Percentiles rank a stretch among this genome's conserved stretches.
Evolutionary conservation across 2,113 vertebrate genomes (phyloP).

Genomic region (Ranitomeya imitator): DNA sequence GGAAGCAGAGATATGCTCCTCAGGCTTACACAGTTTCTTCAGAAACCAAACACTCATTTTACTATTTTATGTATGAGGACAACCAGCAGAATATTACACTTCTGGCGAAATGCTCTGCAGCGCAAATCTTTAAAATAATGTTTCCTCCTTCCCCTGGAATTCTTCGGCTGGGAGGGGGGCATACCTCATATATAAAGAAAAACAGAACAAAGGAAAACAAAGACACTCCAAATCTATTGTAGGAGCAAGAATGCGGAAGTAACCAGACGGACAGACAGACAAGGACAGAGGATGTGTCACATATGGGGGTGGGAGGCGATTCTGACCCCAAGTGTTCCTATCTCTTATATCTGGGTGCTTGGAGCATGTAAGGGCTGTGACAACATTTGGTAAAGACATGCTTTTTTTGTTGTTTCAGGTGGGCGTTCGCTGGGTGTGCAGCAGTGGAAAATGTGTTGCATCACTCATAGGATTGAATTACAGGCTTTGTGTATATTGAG

Average conservation of each 20-base stretch:
- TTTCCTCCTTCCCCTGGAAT: conserved; percentile 2
- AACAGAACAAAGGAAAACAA: conserved; percentile 1
- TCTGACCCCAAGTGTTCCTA: neutral
- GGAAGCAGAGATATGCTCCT: neutral
- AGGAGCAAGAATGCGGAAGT: conserved; percentile 38
- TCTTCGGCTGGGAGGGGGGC: neutral
- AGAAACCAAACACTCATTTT: neutral
- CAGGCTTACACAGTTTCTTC: neutral
- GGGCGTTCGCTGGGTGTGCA: neutral
- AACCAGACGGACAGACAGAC: neutral
- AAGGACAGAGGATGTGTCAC: neutral
- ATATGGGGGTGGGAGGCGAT: neutral
- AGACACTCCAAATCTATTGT: neutral
- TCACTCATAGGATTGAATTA: neutral
- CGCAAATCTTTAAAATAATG: neutral
- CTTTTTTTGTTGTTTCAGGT: conserved; percentile 33
- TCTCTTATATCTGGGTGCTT: neutral
- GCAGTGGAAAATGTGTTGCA: conserved; percentile 25
- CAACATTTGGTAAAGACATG: neutral
- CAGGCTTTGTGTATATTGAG: neutral
- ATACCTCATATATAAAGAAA: neutral
- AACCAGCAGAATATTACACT: neutral
- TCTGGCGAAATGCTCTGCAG: neutral
- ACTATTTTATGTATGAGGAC: too few species aligned
- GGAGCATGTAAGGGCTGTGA: neutral